phyloP scores from a whole-genome alignment of 2,113 vertebrate species.

The Smithornis capensis region DNA sequence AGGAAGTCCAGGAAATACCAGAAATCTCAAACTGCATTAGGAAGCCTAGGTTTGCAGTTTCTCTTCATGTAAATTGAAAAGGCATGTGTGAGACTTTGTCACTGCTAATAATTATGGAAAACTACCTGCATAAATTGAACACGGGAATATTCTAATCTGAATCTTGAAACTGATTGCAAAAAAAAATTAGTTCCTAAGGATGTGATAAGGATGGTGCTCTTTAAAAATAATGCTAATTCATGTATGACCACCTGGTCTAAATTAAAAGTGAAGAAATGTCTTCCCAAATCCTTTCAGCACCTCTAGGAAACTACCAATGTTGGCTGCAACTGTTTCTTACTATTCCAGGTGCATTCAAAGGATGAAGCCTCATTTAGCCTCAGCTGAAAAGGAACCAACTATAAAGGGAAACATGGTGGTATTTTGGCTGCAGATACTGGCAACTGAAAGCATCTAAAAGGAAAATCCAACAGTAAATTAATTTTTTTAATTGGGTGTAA shows the following conservation, averaged over 20 bases:
- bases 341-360: not conserved
- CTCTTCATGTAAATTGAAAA: not conserved
- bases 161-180: not conserved
- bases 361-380: not conserved
- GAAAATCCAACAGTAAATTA: not conserved
- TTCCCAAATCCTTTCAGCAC: not conserved
- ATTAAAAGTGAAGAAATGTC: not conserved
- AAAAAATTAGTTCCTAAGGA: not conserved
- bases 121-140: slow-evolving; percentile 3
- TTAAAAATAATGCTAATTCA: not conserved
- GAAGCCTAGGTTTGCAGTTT: not conserved
- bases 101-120: slow-evolving; percentile 4
- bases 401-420: not conserved
- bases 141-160: not conserved
- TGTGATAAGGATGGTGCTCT: not conserved
- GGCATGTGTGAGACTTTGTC: not conserved
- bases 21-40: not conserved
- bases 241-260: not conserved
- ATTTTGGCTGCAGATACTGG: not conserved
- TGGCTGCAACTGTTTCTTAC: not conserved
- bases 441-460: not conserved
- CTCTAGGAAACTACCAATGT: not conserved
- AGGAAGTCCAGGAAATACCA: slow-evolving; percentile 35
- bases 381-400: not conserved
- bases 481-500: not conserved